Conservation (phyloP, 2,888 invertebrate genomes). For the Pseudanteris insignis region DNA sequence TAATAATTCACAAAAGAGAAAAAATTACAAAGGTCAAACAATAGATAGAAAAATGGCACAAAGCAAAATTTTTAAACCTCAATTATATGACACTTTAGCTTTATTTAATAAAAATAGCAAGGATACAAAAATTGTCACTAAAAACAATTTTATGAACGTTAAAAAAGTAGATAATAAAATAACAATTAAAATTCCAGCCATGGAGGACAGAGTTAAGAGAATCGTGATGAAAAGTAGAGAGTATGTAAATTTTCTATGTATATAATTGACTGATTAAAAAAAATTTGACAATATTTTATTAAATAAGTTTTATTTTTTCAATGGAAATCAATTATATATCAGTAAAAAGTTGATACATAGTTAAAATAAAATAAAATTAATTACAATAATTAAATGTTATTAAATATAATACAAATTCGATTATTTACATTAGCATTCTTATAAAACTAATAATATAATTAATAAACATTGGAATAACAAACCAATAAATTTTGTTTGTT, state of each 20-base stretch:
- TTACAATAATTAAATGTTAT: neutral
- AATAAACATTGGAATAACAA: constrained; percentile 3
- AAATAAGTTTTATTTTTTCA: too few species aligned
- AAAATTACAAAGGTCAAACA: constrained; percentile 57
- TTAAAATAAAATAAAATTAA: too few species aligned
- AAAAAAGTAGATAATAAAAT: constrained; percentile 56
- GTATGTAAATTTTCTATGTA: too few species aligned
- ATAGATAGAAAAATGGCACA: constrained; percentile 10
- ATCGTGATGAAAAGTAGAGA: constrained; percentile 54
- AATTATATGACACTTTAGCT: constrained; percentile 52
- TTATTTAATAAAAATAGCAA: constrained; percentile 4
- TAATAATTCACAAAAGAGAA: constrained; percentile 43
- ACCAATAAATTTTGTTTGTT: constrained; percentile 1
- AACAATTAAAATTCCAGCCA: constrained; percentile 51
- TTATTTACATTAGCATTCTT: constrained; percentile 1
- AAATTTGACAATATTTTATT: too few species aligned
- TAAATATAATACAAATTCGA: neutral
- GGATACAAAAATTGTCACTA: constrained; percentile 38
- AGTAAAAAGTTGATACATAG: too few species aligned
- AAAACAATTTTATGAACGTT: constrained; percentile 49
- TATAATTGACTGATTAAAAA: too few species aligned
- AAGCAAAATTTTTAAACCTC: constrained; percentile 54
- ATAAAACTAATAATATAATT: neutral
- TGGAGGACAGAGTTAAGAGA: constrained; percentile 50
- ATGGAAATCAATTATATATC: too few species aligned